These are phyloP conservation scores for Lepidurus couesii DNA, from an alignment of 1,140 invertebrate genomes.

Conservation along the genomic window DNA sequence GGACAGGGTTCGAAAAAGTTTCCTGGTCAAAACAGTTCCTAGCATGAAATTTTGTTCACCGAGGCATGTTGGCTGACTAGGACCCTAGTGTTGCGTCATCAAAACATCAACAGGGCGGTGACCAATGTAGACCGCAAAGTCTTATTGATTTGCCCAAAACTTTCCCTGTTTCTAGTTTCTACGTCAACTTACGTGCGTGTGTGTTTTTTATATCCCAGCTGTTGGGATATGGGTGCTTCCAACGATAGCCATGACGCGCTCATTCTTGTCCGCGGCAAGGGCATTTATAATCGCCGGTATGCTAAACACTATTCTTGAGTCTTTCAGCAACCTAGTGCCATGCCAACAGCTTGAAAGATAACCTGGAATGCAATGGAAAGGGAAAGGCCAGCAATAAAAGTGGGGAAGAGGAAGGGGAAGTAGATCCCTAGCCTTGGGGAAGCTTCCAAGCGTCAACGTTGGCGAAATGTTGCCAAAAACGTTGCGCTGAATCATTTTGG, in stretches of 20 bases:
- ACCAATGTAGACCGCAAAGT: background rate
- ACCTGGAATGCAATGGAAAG: background rate
- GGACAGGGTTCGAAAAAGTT: too few species aligned
- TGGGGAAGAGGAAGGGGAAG: background rate
- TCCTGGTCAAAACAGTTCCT: too few species aligned
- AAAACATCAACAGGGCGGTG: background rate
- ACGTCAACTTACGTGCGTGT: too few species aligned
- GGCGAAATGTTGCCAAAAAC: background rate
- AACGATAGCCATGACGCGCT: background rate
- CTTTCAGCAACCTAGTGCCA: too few species aligned
- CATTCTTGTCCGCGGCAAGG: background rate
- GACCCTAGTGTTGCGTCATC: background rate
- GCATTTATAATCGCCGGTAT: constrained; percentile 15
- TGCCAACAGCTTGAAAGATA: background rate
- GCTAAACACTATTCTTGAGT: background rate
- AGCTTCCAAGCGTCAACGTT: background rate
- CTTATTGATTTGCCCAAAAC: background rate
- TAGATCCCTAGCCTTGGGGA: background rate
- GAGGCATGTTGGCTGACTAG: background rate
- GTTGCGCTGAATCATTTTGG: background rate
- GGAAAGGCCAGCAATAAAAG: background rate
- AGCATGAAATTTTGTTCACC: too few species aligned
- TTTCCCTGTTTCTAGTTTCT: too few species aligned
- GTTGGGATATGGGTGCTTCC: background rate
- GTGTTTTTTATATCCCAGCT: background rate